These are phyloP conservation scores for Sphenodon punctatus DNA, from an alignment of 2,797 vertebrate genomes.

Conservation along the genomic window DNA sequence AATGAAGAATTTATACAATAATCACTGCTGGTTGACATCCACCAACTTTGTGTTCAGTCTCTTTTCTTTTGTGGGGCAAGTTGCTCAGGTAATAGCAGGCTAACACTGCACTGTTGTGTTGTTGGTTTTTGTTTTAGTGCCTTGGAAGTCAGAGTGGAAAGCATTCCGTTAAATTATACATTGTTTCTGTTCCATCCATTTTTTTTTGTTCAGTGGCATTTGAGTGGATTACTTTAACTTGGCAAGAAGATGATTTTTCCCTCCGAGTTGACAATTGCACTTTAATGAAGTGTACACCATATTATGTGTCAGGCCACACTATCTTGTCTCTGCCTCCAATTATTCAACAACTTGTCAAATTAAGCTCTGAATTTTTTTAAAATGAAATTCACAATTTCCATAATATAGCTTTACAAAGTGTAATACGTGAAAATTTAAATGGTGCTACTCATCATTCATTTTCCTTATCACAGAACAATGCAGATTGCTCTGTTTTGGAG, in stretches of 20 bases:
- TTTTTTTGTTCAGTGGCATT: slow-evolving; percentile 26
- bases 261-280: slow-evolving; percentile 3
- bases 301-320: slow-evolving; percentile 5
- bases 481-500: not conserved
- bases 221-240: slow-evolving; percentile 25
- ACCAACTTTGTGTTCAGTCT: not conserved
- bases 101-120: not conserved
- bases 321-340: not conserved
- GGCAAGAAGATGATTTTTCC: not conserved
- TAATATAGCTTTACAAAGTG: no score
- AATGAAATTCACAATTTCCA: slow-evolving; percentile 17
- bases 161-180: slow-evolving; percentile 44
- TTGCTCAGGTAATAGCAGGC: not conserved
- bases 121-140: not conserved
- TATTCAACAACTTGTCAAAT: slow-evolving; percentile 23
- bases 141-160: not conserved
- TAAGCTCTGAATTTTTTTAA: not conserved
- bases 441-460: not conserved
- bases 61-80: not conserved
- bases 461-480: not conserved
- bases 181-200: not conserved
- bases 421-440: not conserved
- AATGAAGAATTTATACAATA: slow-evolving; percentile 25
- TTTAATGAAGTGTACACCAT: slow-evolving; percentile 15
- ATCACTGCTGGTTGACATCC: not conserved